These are phyloP conservation scores for Ostrea edulis DNA, from an alignment of 1,140 invertebrate genomes.

Conservation along the genomic window DNA sequence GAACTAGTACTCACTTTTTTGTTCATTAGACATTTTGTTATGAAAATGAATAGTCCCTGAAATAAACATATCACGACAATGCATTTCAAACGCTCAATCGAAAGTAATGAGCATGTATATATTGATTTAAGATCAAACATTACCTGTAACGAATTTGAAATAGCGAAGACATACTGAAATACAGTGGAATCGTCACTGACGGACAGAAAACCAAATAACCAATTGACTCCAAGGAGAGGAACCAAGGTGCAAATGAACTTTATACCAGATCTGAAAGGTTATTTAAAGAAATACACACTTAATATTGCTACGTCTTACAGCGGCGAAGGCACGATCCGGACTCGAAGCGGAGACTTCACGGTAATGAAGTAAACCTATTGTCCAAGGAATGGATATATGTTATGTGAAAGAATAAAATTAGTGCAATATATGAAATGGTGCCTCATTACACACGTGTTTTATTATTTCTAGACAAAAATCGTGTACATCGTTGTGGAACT, in stretches of 20 bases:
- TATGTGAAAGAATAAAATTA: no score
- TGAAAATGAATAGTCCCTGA: background rate
- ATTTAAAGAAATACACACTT: background rate
- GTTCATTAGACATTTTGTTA: background rate
- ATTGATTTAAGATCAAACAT: background rate
- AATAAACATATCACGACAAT: background rate
- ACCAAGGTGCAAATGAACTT: constrained; percentile 58
- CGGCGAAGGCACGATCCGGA: no score
- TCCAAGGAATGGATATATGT: no score
- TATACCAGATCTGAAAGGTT: constrained; percentile 19
- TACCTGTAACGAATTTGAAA: constrained; percentile 68
- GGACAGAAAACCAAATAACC: constrained; percentile 67
- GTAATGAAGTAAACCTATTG: no score
- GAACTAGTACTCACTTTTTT: background rate
- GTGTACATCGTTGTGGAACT: no score
- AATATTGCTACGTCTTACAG: no score
- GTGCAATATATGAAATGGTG: no score
- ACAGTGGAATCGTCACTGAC: constrained; percentile 59
- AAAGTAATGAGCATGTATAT: no score
- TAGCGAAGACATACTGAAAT: constrained; percentile 66
- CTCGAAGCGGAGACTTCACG: no score
- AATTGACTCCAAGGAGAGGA: constrained; percentile 63
- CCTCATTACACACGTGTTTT: no score
- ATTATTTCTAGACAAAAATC: no score
- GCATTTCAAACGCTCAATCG: background rate